phyloP scores from a whole-genome alignment of 2,888 invertebrate genomes.

The Drosophila diplacantha region DNA sequence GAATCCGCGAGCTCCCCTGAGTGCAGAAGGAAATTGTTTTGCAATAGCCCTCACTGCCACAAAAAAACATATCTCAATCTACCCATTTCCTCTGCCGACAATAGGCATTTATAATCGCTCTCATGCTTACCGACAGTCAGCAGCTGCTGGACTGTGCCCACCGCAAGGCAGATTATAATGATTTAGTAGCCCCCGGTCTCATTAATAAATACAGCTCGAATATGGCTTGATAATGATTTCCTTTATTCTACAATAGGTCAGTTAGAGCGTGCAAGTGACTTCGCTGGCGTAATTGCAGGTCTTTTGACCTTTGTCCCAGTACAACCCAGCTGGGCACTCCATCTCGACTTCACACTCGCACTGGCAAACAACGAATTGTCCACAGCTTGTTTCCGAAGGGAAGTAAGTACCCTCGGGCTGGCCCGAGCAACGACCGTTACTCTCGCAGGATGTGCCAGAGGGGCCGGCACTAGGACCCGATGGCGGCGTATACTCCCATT shows the following conservation, averaged over 20 bases:
- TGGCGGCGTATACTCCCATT: slow-evolving; percentile 57
- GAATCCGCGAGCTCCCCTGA: slow-evolving; percentile 3
- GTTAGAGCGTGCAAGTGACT: slow-evolving; percentile 43
- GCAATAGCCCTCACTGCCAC: too few species aligned
- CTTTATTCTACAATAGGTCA: slow-evolving; percentile 15
- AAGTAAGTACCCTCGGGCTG: slow-evolving; percentile 49
- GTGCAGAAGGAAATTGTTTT: slow-evolving; percentile 8
- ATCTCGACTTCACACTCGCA: slow-evolving; percentile 69
- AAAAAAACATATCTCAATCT: not conserved
- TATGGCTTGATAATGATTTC: slow-evolving; percentile 6
- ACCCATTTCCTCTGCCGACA: not conserved
- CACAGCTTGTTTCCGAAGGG: slow-evolving; percentile 50
- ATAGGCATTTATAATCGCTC: not conserved
- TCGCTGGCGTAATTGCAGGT: slow-evolving; percentile 46
- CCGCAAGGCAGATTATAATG: slow-evolving; percentile 9
- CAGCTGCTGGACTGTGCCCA: slow-evolving; percentile 7
- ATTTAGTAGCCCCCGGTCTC: slow-evolving; percentile 9
- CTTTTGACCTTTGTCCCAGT: slow-evolving; percentile 34
- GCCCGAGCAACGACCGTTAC: slow-evolving; percentile 58
- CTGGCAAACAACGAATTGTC: slow-evolving; percentile 59
- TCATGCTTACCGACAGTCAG: slow-evolving; percentile 5
- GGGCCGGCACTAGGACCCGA: slow-evolving; percentile 67
- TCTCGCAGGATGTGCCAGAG: slow-evolving; percentile 64
- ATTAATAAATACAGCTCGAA: slow-evolving; percentile 3
- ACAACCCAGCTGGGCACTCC: slow-evolving; percentile 36